These are phyloP conservation scores for Catharus fuscescens DNA, from an alignment of 2,113 vertebrate species.

Conservation along the genomic window DNA sequence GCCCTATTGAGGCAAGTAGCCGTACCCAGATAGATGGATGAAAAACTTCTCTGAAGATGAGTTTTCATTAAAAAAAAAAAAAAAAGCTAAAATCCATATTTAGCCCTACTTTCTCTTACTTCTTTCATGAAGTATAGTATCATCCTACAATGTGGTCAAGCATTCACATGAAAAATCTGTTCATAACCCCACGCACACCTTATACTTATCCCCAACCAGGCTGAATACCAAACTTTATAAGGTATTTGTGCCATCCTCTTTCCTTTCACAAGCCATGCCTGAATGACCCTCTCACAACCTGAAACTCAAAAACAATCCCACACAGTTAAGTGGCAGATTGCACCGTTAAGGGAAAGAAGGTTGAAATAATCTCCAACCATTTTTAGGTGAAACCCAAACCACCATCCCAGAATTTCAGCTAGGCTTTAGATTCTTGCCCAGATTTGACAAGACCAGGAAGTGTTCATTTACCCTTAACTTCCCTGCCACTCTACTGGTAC, in stretches of 20 bases:
- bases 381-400: not conserved
- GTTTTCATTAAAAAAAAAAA: too few species aligned
- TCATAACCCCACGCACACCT: rapidly evolving
- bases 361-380: not conserved
- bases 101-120: not conserved
- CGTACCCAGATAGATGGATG: not conserved
- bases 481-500: not conserved
- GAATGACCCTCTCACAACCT: not conserved
- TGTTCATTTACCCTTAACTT: not conserved
- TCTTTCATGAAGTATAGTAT: not conserved
- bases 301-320: not conserved
- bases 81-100: not conserved
- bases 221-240: not conserved
- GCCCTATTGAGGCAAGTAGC: not conserved
- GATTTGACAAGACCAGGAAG: not conserved
- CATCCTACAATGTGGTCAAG: not conserved
- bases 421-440: not conserved
- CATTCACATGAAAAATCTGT: not conserved
- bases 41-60: not conserved
- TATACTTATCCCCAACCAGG: not conserved
- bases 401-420: not conserved
- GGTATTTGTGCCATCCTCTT: not conserved
- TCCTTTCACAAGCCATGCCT: not conserved
- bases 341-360: not conserved
- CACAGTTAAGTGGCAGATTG: not conserved